Conservation (phyloP, 2,888 invertebrate genomes). For the Itoplectis maculator region DNA sequence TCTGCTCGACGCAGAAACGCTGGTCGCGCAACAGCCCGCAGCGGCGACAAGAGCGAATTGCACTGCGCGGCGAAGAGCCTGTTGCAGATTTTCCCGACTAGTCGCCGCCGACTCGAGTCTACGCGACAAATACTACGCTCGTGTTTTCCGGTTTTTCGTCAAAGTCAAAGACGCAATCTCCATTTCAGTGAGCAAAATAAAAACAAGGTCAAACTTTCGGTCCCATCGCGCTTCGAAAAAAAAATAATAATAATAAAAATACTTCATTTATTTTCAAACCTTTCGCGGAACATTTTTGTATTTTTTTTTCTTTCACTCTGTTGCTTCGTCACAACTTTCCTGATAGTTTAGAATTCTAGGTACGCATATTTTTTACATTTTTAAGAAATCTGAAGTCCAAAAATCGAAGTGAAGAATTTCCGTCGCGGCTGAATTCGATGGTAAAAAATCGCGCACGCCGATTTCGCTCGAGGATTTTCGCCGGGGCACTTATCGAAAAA, state of each 20-base stretch:
- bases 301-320: too few relatives aligned
- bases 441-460: background rate
- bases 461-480: background rate
- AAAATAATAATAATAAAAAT: background rate
- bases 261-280: too few relatives aligned
- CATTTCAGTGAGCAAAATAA: too few relatives aligned
- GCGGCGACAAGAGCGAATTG: background rate
- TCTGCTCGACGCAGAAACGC: background rate
- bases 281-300: too few relatives aligned
- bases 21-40: slow-evolving; percentile 21
- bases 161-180: too few relatives aligned
- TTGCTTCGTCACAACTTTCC: too few relatives aligned
- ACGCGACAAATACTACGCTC: background rate
- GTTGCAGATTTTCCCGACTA: background rate
- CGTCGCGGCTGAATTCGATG: background rate
- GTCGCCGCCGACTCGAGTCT: background rate
- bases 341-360: too few relatives aligned
- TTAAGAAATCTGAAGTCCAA: too few relatives aligned
- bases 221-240: background rate
- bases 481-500: background rate
- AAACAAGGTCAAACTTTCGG: too few relatives aligned
- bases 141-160: background rate
- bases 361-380: background rate
- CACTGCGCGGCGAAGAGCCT: background rate
- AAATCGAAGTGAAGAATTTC: background rate